These are phyloP conservation scores for Eumerus sabulonum DNA, from an alignment of 2,888 invertebrate genomes.

Conservation along the genomic window DNA sequence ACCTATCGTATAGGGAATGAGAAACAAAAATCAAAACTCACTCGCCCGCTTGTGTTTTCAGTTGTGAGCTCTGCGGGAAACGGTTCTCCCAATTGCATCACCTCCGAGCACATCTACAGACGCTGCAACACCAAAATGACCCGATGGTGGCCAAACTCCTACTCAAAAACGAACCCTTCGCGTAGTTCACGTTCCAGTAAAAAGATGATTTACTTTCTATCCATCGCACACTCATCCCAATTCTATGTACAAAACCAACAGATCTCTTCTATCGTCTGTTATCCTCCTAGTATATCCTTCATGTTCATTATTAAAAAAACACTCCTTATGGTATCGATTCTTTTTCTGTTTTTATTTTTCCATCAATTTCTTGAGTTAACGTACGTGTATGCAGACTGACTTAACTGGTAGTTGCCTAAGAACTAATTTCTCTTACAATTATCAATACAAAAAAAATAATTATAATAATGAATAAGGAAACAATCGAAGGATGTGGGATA, in stretches of 20 bases:
- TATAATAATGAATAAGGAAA: too few species aligned
- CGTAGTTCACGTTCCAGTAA: not conserved
- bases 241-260: too few species aligned
- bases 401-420: conserved; percentile 61
- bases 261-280: too few species aligned
- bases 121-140: conserved; percentile 76
- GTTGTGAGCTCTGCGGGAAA: conserved; percentile 76
- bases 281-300: too few species aligned
- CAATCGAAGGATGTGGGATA: conserved; percentile 17
- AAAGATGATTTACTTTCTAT: too few species aligned
- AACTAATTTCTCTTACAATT: conserved; percentile 55
- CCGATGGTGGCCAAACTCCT: conserved; percentile 71
- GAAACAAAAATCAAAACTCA: too few species aligned
- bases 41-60: too few species aligned
- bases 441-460: conserved; percentile 39
- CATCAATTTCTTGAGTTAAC: conserved; percentile 49
- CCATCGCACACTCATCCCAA: too few species aligned
- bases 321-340: too few species aligned
- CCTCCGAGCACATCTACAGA: conserved; percentile 77
- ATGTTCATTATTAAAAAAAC: too few species aligned
- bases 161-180: conserved; percentile 67
- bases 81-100: conserved; percentile 77
- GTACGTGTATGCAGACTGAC: conserved; percentile 46
- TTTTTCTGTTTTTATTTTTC: conserved; percentile 39
- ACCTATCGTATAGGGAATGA: not conserved